A percentile compares a stretch with the other conserved stretches of the same genome.
phyloP scores from a whole-genome alignment of 2,888 invertebrate species.

The Acholoe squamosa region DNA sequence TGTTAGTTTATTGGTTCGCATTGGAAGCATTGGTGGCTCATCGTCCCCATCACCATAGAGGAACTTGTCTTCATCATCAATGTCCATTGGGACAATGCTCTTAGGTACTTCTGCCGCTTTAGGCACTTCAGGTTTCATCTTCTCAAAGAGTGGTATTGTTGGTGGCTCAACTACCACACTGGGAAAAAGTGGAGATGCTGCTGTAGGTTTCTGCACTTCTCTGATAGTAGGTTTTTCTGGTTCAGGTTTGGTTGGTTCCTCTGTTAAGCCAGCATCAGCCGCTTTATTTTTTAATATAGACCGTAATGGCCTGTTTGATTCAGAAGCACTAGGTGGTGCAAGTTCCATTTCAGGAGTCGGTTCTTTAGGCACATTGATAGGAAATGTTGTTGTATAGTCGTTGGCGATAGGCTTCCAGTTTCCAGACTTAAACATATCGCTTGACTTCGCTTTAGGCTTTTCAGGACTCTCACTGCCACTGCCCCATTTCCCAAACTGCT shows the following conservation, averaged over 20 bases:
- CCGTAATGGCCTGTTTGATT: not conserved
- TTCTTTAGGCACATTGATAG: not conserved
- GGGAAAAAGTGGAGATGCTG: not conserved
- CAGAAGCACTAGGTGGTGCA: not conserved
- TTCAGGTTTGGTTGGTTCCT: not conserved
- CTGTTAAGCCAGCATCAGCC: not conserved
- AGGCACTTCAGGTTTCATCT: not conserved
- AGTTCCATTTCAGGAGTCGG: not conserved
- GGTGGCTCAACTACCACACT: not conserved
- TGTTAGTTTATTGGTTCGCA: not conserved
- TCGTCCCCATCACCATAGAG: constrained; percentile 76
- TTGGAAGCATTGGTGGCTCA: not conserved
- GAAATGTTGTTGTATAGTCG: constrained; percentile 36
- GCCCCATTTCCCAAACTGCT: constrained; percentile 57
- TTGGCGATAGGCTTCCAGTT: constrained; percentile 46
- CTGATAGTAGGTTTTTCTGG: not conserved
- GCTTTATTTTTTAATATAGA: constrained; percentile 36
- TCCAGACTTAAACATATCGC: not conserved
- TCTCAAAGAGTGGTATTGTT: not conserved
- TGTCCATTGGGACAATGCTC: constrained; percentile 24
- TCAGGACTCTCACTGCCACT: constrained; percentile 29
- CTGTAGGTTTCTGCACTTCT: not conserved
- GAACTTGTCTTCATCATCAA: constrained; percentile 81
- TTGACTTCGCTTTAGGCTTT: not conserved
- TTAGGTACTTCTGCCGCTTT: not conserved